phyloP scores from a whole-genome alignment of 2,113 vertebrate genomes.

The Ia io region DNA sequence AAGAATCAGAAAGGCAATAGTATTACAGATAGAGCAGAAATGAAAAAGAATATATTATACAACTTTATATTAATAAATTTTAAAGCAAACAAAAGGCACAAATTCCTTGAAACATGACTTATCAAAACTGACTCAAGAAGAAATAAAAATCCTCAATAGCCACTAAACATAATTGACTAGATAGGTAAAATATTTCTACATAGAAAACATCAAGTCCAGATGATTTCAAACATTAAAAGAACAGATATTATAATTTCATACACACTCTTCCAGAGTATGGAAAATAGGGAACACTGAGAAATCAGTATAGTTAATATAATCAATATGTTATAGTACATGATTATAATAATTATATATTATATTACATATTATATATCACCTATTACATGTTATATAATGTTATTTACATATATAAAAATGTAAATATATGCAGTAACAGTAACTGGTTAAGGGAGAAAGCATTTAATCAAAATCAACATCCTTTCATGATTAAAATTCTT shows the following conservation, averaged over 20 bases:
- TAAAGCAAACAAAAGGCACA: neutral
- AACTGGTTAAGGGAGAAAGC: slow-evolving; percentile 7
- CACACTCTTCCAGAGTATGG: neutral
- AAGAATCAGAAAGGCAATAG: slow-evolving; percentile 11
- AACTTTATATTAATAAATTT: neutral
- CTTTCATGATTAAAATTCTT: slow-evolving; percentile 5
- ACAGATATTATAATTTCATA: neutral
- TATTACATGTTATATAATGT: neutral
- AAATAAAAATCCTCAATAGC: neutral
- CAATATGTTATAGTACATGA: neutral
- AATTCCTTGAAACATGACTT: neutral
- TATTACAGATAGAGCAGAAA: neutral
- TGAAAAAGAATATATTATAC: neutral
- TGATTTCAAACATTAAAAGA: neutral
- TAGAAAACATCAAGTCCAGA: neutral
- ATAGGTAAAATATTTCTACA: neutral
- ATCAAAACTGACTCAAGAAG: neutral
- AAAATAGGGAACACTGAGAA: neutral
- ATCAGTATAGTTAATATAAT: neutral
- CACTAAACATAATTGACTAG: neutral
- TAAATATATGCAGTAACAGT: neutral
- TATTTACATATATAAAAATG: neutral
- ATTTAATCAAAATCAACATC: neutral
- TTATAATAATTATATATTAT: neutral
- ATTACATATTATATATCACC: neutral